phyloP scores from a whole-genome alignment of 2,888 invertebrate genomes.

The Plutella xylostella region DNA sequence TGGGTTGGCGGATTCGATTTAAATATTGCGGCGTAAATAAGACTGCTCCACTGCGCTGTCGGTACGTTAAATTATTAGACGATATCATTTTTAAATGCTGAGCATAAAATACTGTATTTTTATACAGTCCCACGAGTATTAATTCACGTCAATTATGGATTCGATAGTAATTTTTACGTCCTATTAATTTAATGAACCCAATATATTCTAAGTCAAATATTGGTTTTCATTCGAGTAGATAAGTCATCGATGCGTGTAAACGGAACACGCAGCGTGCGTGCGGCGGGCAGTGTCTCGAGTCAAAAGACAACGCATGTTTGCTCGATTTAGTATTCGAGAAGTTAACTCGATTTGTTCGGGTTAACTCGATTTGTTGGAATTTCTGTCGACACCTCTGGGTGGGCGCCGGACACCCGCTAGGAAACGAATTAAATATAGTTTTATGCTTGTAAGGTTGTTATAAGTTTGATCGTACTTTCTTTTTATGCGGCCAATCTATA shows the following conservation, averaged over 20 bases:
- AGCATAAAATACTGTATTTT: background rate
- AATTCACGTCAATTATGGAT: too few relatives aligned
- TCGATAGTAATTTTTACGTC: slow-evolving; percentile 1
- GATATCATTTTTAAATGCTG: slow-evolving; percentile 7
- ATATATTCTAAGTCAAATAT: background rate
- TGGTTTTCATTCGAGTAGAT: background rate
- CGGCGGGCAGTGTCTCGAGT: slow-evolving; percentile 25
- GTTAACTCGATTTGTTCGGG: slow-evolving; percentile 24
- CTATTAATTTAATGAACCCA: background rate
- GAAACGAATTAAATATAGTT: slow-evolving; percentile 33
- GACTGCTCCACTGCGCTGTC: slow-evolving; percentile 1
- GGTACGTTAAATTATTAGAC: slow-evolving; percentile 7
- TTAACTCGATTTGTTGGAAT: slow-evolving; percentile 9
- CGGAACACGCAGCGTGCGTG: slow-evolving; percentile 19
- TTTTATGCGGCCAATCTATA: too few relatives aligned
- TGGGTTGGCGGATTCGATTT: background rate
- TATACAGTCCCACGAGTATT: too few relatives aligned
- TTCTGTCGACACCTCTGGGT: slow-evolving; percentile 53
- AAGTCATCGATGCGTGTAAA: slow-evolving; percentile 7
- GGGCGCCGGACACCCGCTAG: slow-evolving; percentile 37
- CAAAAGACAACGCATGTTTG: slow-evolving; percentile 36
- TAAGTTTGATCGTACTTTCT: slow-evolving; percentile 21
- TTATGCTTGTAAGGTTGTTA: slow-evolving; percentile 31
- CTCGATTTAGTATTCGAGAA: slow-evolving; percentile 32
- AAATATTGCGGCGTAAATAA: slow-evolving; percentile 23